phyloP scores from a whole-genome alignment of 1,140 invertebrate genomes.

The Muscidifurax raptorellus region DNA sequence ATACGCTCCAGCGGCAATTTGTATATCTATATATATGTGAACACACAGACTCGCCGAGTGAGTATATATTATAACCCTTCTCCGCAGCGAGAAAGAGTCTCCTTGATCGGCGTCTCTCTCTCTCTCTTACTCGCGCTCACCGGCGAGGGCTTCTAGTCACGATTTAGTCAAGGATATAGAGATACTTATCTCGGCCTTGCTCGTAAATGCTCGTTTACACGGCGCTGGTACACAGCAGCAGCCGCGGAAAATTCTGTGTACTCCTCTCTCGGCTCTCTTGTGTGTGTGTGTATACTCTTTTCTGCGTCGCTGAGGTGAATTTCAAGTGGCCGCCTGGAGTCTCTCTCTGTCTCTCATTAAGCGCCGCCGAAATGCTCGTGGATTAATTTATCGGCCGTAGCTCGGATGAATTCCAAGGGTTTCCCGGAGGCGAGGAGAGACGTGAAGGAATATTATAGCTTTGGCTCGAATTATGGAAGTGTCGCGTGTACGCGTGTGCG shows the following conservation, averaged over 20 bases:
- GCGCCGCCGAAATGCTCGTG: neutral
- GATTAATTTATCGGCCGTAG: conserved; percentile 14
- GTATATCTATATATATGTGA: neutral
- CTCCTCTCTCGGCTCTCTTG: neutral
- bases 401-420: conserved; percentile 33
- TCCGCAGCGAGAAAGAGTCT: conserved; percentile 42
- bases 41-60: neutral
- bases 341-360: conserved; percentile 1
- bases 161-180: conserved; percentile 74
- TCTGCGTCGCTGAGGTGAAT: conserved; percentile 18
- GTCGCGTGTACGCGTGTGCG: neutral
- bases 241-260: conserved; percentile 58
- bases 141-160: conserved; percentile 71
- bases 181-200: conserved; percentile 71
- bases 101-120: conserved; percentile 58
- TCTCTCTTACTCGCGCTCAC: neutral
- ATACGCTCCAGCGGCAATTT: neutral
- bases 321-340: conserved; percentile 7
- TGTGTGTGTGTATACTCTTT: neutral
- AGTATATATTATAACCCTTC: neutral
- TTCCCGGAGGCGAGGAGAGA: neutral
- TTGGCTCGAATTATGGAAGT: neutral
- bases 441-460: neutral
- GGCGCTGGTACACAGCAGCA: conserved; percentile 51
- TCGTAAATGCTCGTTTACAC: conserved; percentile 73